Evolutionary conservation across 1,140 invertebrate genomes (phyloP).

Genomic region (Yoshiicerus persimilis): DNA sequence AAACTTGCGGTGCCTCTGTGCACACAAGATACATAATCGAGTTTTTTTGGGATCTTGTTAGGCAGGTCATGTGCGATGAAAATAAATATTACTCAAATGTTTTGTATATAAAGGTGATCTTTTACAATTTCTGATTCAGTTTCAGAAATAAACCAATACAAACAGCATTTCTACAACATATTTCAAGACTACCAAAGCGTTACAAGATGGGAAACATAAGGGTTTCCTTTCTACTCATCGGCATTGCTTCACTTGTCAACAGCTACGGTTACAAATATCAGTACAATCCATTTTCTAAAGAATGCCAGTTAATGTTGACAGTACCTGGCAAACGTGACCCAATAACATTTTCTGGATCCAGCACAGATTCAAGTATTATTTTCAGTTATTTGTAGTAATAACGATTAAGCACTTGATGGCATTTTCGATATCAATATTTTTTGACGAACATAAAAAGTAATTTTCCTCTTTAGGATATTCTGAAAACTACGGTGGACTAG

Average conservation of each 20-base stretch:
- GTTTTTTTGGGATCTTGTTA: neutral
- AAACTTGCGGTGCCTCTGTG: neutral
- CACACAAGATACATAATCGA: too few species aligned
- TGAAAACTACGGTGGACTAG: neutral
- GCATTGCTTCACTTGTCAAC: neutral
- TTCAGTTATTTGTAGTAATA: neutral
- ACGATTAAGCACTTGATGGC: neutral
- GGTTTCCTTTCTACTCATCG: neutral
- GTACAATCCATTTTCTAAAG: neutral
- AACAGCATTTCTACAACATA: neutral
- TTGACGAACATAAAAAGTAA: neutral
- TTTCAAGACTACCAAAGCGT: neutral
- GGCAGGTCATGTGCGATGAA: neutral
- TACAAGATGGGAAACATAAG: neutral
- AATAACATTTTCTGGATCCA: neutral
- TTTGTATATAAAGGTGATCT: neutral
- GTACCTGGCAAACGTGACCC: neutral
- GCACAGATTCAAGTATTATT: neutral
- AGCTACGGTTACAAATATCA: constrained; percentile 13
- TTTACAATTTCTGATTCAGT: neutral
- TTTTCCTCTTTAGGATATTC: neutral
- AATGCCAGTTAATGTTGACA: neutral
- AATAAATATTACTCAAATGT: neutral
- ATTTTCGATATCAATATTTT: too few species aligned
- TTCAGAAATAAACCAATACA: neutral